Conservation (phyloP, 92 coral and sea anemone species). For the Galaxea fascicularis region DNA sequence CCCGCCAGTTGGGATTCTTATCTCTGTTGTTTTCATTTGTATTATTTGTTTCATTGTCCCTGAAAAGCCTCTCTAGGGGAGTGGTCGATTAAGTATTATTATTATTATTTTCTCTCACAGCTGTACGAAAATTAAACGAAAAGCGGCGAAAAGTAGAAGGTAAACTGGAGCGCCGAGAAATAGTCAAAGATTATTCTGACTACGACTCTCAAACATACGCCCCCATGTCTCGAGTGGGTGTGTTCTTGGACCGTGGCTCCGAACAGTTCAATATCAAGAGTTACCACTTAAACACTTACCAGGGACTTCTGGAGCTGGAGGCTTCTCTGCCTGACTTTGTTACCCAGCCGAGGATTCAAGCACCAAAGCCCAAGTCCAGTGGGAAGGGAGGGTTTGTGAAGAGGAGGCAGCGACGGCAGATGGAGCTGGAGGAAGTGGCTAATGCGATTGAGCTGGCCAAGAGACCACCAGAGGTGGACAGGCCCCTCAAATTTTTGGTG, state of each 20-base stretch:
- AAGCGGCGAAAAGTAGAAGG: constrained; percentile 95
- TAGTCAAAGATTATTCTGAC: constrained; percentile 87
- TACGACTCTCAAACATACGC: constrained; percentile 94
- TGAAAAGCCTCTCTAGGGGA: too few relatives aligned
- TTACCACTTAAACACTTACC: constrained; percentile 88
- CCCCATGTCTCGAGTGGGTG: constrained; percentile 99
- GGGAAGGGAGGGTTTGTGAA: constrained; percentile 92
- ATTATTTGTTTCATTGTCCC: too few relatives aligned
- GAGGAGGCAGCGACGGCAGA: constrained; percentile 92
- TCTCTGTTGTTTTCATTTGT: too few relatives aligned
- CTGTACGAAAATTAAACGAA: constrained; percentile 89
- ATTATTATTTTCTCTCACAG: constrained; percentile 44
- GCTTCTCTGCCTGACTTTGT: constrained; percentile 98
- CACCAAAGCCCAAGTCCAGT: constrained; percentile 96
- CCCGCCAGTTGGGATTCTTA: too few relatives aligned
- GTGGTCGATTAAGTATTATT: too few relatives aligned
- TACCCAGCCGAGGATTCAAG: constrained; percentile 95
- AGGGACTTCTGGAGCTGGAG: constrained; percentile 93
- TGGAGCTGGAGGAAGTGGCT: constrained; percentile 95
- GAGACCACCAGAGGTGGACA: constrained; percentile 80
- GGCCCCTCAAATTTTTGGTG: constrained; percentile 87
- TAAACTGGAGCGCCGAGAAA: constrained; percentile 94
- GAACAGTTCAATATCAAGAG: constrained; percentile 95
- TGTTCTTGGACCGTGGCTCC: constrained; percentile 97
- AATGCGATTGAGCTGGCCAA: constrained; percentile 87